phyloP scores from a whole-genome alignment of 2,113 vertebrate species.

The Oriolus oriolus region DNA sequence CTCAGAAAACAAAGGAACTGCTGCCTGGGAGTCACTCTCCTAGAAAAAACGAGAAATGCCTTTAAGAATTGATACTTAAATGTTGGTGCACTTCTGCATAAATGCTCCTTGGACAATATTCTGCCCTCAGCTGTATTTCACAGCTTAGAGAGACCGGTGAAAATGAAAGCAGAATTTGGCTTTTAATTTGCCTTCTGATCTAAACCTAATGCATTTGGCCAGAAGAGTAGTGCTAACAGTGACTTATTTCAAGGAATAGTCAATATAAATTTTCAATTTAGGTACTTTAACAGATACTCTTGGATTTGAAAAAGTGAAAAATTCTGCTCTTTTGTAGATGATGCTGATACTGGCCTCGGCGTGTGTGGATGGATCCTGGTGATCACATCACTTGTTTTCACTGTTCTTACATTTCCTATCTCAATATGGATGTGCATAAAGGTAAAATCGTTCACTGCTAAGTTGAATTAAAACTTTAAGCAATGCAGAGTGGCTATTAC shows the following conservation, averaged over 20 bases:
- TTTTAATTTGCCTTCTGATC: background rate
- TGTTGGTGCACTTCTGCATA: background rate
- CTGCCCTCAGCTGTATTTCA: background rate
- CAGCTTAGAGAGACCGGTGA: background rate
- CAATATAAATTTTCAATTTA: background rate
- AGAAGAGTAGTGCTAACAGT: background rate
- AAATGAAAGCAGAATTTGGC: background rate
- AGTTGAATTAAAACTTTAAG: background rate
- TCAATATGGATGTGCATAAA: conserved; percentile 96
- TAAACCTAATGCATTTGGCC: background rate
- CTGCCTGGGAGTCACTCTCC: background rate
- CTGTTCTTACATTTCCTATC: conserved; percentile 79
- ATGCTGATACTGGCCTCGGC: conserved; percentile 59
- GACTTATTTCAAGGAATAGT: background rate
- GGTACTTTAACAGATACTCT: background rate
- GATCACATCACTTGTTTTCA: conserved; percentile 72
- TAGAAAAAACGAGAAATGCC: background rate
- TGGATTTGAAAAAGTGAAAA: background rate
- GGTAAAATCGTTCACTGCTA: conserved; percentile 67
- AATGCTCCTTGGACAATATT: background rate
- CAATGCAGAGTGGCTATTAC: background rate
- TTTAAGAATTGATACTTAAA: background rate
- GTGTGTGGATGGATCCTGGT: conserved; percentile 86
- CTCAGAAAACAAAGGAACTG: background rate
- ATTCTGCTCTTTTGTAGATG: conserved; percentile 26